Evolutionary conservation across 2,797 vertebrate genomes (phyloP).

Genomic region (Bradypodion ventrale): DNA sequence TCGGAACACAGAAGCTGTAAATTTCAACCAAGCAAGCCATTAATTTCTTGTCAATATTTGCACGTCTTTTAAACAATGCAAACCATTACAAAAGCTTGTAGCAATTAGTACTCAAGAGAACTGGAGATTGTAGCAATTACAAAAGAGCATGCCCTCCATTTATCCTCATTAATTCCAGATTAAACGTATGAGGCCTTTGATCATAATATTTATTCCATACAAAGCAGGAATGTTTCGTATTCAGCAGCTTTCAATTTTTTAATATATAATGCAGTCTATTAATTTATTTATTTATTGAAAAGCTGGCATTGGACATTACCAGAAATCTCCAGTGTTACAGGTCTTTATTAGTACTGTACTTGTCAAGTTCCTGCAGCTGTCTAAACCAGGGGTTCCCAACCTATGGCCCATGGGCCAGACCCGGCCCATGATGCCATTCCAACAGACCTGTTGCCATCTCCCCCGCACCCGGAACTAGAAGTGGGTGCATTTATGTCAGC

Average conservation of each 20-base stretch:
- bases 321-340: background rate
- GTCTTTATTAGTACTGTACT: background rate
- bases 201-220: background rate
- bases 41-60: slow-evolving; percentile 29
- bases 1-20: background rate
- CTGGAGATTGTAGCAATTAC: background rate
- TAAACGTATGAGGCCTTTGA: background rate
- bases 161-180: slow-evolving; percentile 16
- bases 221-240: background rate
- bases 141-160: background rate
- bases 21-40: slow-evolving; percentile 4
- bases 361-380: background rate
- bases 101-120: slow-evolving; percentile 7
- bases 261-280: background rate
- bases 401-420: too few species aligned
- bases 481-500: too few species aligned
- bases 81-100: background rate
- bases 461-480: too few species aligned
- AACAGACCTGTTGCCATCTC: too few species aligned
- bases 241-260: background rate
- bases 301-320: background rate
- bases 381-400: too few species aligned
- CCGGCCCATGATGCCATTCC: too few species aligned
- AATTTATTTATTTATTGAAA: background rate
- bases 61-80: slow-evolving; percentile 8